phyloP scores from a whole-genome alignment of 2,888 invertebrate genomes.

The Temnothorax unifasciatus region DNA sequence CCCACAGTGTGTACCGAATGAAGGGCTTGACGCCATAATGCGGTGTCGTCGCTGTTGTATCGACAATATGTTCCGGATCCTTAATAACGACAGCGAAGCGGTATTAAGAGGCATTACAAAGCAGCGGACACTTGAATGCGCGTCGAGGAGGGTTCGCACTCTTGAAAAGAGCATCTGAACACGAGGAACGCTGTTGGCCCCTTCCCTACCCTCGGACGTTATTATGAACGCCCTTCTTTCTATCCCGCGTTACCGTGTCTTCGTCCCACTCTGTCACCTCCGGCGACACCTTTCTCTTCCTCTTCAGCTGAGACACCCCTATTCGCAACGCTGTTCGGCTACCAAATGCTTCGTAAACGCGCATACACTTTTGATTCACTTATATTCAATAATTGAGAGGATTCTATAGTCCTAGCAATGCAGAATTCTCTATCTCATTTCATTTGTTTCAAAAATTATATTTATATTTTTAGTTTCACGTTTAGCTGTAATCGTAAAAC shows the following conservation, averaged over 20 bases:
- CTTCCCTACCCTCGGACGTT: conserved; percentile 75
- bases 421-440: not conserved
- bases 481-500: not conserved
- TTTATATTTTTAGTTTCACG: not conserved
- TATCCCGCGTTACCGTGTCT: conserved; percentile 57
- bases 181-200: conserved; percentile 73
- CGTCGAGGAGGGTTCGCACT: conserved; percentile 79
- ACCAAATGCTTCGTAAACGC: conserved; percentile 32
- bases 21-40: conserved; percentile 79
- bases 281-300: conserved; percentile 72
- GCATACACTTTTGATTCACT: conserved; percentile 18
- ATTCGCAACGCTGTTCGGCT: conserved; percentile 13
- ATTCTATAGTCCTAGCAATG: not conserved
- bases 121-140: conserved; percentile 84
- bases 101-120: conserved; percentile 84
- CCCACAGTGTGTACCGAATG: conserved; percentile 51
- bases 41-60: conserved; percentile 73
- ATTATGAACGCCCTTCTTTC: conserved; percentile 82
- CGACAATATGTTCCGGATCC: conserved; percentile 84
- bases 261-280: conserved; percentile 58
- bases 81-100: conserved; percentile 82
- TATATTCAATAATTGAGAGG: conserved; percentile 16
- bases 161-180: conserved; percentile 84
- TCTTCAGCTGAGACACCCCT: conserved; percentile 45
- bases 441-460: not conserved